Evolutionary conservation across 2,797 vertebrate species (phyloP), one percentile per base, ranked within the genome.

Genomic region (Microctenopoma stevenorrisi): DNA sequence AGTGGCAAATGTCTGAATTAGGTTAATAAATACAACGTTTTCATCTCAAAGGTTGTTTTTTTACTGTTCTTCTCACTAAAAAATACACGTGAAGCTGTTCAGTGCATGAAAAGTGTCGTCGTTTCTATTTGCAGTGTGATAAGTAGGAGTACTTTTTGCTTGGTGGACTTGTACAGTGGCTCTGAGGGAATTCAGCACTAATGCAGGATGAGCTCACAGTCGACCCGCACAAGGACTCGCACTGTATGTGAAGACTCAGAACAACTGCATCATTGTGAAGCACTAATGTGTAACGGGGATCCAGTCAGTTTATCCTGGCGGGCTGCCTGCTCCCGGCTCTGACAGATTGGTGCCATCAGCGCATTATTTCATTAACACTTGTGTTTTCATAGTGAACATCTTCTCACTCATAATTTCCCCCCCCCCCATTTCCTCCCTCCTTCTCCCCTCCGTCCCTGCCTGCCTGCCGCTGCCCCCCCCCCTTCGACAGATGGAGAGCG

Each of bases 401-500:
- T 83, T 88, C 83, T 89, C 71, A 83, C 85, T 85, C 52, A 18
- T 71, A 58, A 59, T 85, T 82, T 78, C 65, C 40, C 43, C 52
- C 42, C 54, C 65, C 44, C 33, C 12, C 33, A 47, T 2, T 14
- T 5, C 2, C 15, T 4, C 28, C 7, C 46, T 9, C 5, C 33
- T 1, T 13, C 14, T 7, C 3, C 38, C 2, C 15, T 10, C 28
- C 7, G 40, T 9, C 4, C 18, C 2, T 14, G 9, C 9, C 48
- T 26, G 3, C 28, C 51, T 54, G 18, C 59, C 64, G 43, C 22
- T 22, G 22, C 22, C 22, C 22, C 22, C 58, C 65, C 50, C 60
- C 51, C 43, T 48, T 18, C 18, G 77, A 83, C 95, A 98, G 97
- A 98, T 98, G 97, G 97, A 98, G 92, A 94, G 84, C 73, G 93